Conservation (phyloP, 2,113 vertebrate genomes). For the Archilochus colubris region DNA sequence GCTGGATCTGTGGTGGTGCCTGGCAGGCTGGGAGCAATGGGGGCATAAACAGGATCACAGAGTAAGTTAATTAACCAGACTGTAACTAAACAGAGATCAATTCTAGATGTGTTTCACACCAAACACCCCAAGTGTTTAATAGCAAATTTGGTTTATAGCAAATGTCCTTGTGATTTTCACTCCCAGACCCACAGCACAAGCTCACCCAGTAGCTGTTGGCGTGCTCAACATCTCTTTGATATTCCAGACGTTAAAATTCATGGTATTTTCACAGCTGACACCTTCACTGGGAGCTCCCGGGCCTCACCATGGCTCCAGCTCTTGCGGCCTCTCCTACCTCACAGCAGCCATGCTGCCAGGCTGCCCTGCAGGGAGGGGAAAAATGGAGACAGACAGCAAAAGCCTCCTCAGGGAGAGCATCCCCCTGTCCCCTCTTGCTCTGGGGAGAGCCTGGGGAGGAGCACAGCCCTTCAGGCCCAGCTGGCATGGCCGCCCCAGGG, state of each 20-base stretch:
- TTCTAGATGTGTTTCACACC: neutral
- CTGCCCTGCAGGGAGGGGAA: neutral
- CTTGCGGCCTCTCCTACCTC: accelerated
- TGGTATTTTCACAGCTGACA: constrained; percentile 26
- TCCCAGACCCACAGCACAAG: accelerated
- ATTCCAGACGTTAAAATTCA: constrained; percentile 89
- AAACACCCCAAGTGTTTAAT: neutral
- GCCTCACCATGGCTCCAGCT: accelerated
- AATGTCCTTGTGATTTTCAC: neutral
- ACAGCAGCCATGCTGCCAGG: accelerated
- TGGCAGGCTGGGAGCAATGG: neutral
- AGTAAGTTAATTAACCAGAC: neutral
- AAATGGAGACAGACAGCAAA: neutral
- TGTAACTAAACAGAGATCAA: neutral
- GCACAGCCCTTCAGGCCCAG: accelerated
- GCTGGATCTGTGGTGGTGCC: neutral
- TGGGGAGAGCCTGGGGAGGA: neutral
- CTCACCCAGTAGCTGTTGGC: constrained; percentile 79
- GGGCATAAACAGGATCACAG: neutral
- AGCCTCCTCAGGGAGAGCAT: accelerated
- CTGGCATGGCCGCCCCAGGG: neutral
- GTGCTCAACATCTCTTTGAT: constrained; percentile 89
- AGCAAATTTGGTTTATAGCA: neutral
- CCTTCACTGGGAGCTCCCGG: accelerated
- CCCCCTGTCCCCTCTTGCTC: neutral